Percentiles rank a stretch among this genome's conserved stretches.
phyloP scores from a whole-genome alignment of 1,140 invertebrate genomes.

The Cataglyphis hispanica region DNA sequence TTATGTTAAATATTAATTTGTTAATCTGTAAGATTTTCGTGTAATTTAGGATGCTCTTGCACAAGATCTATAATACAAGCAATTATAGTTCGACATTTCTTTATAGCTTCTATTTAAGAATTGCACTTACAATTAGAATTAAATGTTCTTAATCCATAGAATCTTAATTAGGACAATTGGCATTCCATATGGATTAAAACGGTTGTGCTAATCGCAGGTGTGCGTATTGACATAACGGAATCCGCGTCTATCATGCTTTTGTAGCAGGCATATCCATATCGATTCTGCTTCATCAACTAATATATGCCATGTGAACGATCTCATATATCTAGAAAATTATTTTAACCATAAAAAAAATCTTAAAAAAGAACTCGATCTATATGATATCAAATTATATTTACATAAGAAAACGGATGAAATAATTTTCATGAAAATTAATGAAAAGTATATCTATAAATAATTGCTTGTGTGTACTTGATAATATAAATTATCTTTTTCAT shows the following conservation, averaged over 20 bases:
- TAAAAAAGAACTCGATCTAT: too few species aligned
- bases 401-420: conserved; percentile 1
- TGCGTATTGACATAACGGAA: conserved; percentile 26
- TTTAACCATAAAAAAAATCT: not conserved
- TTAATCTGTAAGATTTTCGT: not conserved
- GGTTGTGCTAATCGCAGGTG: conserved; percentile 7
- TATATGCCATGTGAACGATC: not conserved
- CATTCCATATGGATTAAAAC: not conserved
- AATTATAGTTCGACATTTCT: not conserved
- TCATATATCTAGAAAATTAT: not conserved
- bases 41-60: not conserved
- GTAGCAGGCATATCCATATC: not conserved
- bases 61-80: not conserved
- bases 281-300: not conserved
- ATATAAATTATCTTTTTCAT: not conserved
- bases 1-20: not conserved
- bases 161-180: conserved; percentile 11
- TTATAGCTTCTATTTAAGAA: not conserved
- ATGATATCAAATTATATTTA: not conserved
- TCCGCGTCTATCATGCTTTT: not conserved
- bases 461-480: not conserved
- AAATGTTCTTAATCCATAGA: not conserved
- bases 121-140: not conserved
- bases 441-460: conserved; percentile 1
- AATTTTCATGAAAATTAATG: not conserved